Evolutionary conservation across 1,140 invertebrate genomes (phyloP).

Genomic region (Ceratina calcarata): DNA sequence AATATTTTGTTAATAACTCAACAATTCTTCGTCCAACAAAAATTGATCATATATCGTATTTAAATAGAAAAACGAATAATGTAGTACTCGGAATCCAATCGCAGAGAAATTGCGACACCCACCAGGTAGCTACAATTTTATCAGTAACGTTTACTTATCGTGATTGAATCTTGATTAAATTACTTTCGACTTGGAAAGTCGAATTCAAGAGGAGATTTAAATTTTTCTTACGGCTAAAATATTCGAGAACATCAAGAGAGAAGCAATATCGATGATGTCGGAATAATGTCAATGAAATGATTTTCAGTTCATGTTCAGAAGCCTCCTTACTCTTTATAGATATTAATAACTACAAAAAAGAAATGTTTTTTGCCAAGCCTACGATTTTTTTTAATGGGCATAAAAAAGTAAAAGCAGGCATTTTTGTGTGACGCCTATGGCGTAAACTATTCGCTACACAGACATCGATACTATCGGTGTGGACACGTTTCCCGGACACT

Average conservation of each 20-base stretch:
- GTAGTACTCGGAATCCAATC: background rate
- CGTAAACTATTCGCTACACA: background rate
- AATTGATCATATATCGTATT: background rate
- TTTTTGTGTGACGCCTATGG: conserved; percentile 4
- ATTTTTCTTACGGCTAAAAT: background rate
- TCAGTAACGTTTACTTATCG: background rate
- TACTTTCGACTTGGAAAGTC: background rate
- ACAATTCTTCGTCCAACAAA: background rate
- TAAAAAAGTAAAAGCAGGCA: background rate
- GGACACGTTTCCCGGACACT: background rate
- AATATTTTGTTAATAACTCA: background rate
- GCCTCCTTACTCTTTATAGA: too few species aligned
- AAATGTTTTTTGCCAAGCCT: too few species aligned
- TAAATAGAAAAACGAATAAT: background rate
- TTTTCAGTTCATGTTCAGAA: too few species aligned
- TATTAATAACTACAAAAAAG: too few species aligned
- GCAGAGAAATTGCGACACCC: background rate
- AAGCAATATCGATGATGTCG: too few species aligned
- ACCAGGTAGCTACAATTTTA: background rate
- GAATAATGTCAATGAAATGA: too few species aligned
- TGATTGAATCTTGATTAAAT: background rate
- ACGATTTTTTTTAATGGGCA: too few species aligned
- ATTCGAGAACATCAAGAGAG: too few species aligned
- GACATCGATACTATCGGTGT: background rate
- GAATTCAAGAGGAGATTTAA: background rate